phyloP scores from a whole-genome alignment of 2,797 vertebrate genomes.

The Pangasius djambal region DNA sequence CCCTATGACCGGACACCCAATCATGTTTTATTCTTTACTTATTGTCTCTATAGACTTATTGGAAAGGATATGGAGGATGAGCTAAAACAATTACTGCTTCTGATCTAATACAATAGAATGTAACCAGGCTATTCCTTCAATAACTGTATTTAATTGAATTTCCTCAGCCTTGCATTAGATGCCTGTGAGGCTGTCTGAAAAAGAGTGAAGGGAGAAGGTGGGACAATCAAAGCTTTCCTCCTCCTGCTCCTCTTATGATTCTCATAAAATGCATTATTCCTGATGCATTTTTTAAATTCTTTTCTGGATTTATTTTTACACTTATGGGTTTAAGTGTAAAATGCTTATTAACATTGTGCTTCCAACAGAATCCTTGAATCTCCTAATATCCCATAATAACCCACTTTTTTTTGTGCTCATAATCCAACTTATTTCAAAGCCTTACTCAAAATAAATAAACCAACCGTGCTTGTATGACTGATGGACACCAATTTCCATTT shows the following conservation, averaged over 20 bases:
- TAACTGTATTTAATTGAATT: slow-evolving; percentile 80
- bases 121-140: slow-evolving; percentile 77
- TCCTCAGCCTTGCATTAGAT: slow-evolving; percentile 73
- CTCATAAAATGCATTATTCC: slow-evolving; percentile 48
- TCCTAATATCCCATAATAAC: background rate
- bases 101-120: slow-evolving; percentile 78
- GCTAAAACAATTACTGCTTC: slow-evolving; percentile 77
- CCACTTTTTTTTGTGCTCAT: slow-evolving; percentile 61
- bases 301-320: slow-evolving; percentile 59
- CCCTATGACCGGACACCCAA: background rate
- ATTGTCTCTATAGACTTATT: slow-evolving; percentile 10
- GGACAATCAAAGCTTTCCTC: slow-evolving; percentile 62
- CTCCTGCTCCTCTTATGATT: slow-evolving; percentile 65
- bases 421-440: slow-evolving; percentile 74
- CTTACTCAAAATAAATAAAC: slow-evolving; percentile 44
- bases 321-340: slow-evolving; percentile 78
- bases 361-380: slow-evolving; percentile 30
- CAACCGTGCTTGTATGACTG: slow-evolving; percentile 74
- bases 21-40: background rate
- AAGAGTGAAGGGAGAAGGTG: slow-evolving; percentile 29
- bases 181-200: slow-evolving; percentile 44
- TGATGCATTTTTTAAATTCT: background rate
- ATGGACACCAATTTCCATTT: slow-evolving; percentile 71
- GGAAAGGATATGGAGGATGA: slow-evolving; percentile 50
- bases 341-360: slow-evolving; percentile 71